Percentiles rank a stretch among this genome's conserved stretches.
Conservation (phyloP, 1,140 invertebrate species). For the Oreohelix idahoensis region DNA sequence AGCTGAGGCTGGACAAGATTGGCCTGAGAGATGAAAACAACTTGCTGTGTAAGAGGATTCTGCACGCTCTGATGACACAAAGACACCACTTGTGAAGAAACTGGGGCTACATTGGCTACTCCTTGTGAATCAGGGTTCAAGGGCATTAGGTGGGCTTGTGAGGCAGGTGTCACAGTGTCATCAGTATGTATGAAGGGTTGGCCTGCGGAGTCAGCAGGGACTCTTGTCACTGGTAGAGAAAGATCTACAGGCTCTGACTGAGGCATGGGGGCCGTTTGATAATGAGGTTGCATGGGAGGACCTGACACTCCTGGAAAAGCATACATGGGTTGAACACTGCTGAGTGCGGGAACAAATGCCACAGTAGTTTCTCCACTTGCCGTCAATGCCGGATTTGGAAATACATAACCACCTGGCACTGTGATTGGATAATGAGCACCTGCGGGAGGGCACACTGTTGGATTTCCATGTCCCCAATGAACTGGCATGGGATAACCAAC, state of each 20-base stretch:
- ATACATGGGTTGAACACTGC: conserved; percentile 15
- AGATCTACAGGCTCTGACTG: conserved; percentile 26
- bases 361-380: conserved; percentile 2
- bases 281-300: neutral
- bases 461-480: conserved; percentile 12
- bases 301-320: conserved; percentile 8
- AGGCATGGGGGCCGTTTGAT: neutral
- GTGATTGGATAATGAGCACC: conserved; percentile 24
- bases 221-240: neutral
- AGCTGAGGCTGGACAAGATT: neutral
- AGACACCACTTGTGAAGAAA: neutral
- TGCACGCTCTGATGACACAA: neutral
- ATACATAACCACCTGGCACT: conserved; percentile 14
- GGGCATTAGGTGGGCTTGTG: neutral
- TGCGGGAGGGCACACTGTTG: neutral
- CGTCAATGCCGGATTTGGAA: conserved; percentile 8
- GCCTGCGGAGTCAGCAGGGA: neutral
- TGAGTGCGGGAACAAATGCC: conserved; percentile 9
- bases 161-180: neutral
- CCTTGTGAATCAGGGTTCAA: neutral
- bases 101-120: neutral
- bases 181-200: neutral
- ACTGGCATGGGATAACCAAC: conserved; percentile 5
- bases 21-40: neutral
- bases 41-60: neutral